Percentiles rank a stretch among this genome's conserved stretches.
Conservation (phyloP, 2,797 vertebrate genomes). For the Tapera naevia region DNA sequence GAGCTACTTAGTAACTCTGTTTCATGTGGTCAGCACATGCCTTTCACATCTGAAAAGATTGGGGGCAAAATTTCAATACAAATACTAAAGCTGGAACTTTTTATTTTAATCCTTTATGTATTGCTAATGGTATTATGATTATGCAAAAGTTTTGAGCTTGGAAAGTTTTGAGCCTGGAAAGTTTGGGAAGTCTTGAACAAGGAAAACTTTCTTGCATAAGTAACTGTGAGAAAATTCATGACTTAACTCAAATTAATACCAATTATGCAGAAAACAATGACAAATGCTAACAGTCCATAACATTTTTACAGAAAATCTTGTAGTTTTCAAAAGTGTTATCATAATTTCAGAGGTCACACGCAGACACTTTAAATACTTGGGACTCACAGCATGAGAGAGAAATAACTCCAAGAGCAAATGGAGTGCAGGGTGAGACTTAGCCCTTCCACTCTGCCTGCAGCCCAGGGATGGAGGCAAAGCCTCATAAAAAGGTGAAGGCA, state of each 20-base stretch:
- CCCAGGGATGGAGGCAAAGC: background rate
- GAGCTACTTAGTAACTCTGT: background rate
- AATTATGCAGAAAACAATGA: background rate
- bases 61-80: background rate
- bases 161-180: background rate
- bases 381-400: background rate
- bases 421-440: background rate
- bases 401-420: background rate
- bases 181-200: background rate
- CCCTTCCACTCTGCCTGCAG: background rate
- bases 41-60: background rate
- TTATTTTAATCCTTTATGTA: background rate
- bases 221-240: background rate
- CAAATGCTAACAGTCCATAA: background rate
- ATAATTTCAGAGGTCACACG: background rate
- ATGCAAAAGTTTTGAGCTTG: background rate
- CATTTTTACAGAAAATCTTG: background rate
- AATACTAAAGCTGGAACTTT: background rate
- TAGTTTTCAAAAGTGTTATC: fast-evolving
- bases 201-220: background rate
- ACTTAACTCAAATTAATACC: background rate
- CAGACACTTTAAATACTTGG: background rate
- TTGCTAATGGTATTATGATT: background rate
- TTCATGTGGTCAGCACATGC: background rate
- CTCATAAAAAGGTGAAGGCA: background rate